Evolutionary conservation across 2,797 vertebrate genomes (phyloP), one percentile per base, ranked within the genome.

Genomic region (Craterocephalus amniculus): DNA sequence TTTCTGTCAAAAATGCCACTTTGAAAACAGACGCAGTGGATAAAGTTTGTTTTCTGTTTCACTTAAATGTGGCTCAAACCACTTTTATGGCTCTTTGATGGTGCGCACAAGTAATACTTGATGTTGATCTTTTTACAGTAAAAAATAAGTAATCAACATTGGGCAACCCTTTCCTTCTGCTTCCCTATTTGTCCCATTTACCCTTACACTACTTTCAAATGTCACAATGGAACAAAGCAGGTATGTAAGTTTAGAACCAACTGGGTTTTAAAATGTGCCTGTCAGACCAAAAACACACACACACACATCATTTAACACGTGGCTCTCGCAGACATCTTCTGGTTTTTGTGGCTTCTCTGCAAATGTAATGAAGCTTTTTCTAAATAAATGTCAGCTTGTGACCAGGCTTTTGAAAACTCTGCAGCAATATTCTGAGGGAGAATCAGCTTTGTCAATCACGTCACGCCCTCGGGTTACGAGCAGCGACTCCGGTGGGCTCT

Each of bases 301-400:
- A 62, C 48, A 64, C 51, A 6, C 51, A 16, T 14, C 13, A 6
- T 62, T 59, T 70, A 56, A 57, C 36, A 86, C 79, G 90, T 87
- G 88, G 90, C 79, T 92, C 80, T 80, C 81, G 89, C 93, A 93
- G 92, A 95, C 93, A 93, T 91, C 79, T 83, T 69, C 57, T 88
- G 87, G 88, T 93, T 91, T 88, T 77, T 57, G 83, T 79, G 83
- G 86, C 86, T 88, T 85, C 90, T 76, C 64, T 1, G 81, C 78
- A 84, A 71, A 88, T 88, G 88, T 87, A 86, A 85, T 87, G 80
- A 90, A 93, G 88, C 81, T 93, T 95, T 95, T 92, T 95, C 85
- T 92, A 97, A 98, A 97, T 96, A 96, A 96, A 96, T 94, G 79
- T 95, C 91, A 92, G 94, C 92, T 94, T 83, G 88, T 91, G 93